These are phyloP conservation scores for Liopterus haemorrhoidalis DNA, from an alignment of 2,888 invertebrate genomes.

Conservation along the genomic window DNA sequence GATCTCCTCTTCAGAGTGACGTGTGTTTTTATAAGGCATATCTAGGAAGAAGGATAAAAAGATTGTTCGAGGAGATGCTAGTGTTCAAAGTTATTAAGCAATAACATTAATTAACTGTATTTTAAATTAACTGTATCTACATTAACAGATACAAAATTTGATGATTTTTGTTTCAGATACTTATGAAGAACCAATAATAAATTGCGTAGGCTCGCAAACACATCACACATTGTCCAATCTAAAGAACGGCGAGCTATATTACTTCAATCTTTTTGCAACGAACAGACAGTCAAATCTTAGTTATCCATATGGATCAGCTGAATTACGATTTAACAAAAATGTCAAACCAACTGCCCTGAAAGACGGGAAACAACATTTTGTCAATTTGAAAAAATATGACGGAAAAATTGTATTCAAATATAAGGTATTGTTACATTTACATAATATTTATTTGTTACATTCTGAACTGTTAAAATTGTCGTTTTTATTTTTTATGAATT, in stretches of 20 bases:
- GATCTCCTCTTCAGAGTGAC: too few species aligned
- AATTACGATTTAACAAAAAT: slow-evolving; percentile 41
- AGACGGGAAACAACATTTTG: slow-evolving; percentile 47
- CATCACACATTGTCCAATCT: slow-evolving; percentile 48
- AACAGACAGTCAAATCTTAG: slow-evolving; percentile 49
- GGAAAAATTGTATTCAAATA: slow-evolving; percentile 52
- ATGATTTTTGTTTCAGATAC: slow-evolving; percentile 1
- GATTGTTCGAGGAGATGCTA: too few species aligned
- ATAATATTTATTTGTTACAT: not conserved
- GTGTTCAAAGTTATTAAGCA: too few species aligned
- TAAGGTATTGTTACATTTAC: slow-evolving; percentile 47
- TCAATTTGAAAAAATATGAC: slow-evolving; percentile 49
- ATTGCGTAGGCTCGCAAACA: slow-evolving; percentile 49
- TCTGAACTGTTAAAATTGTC: too few species aligned
- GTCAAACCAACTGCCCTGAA: slow-evolving; percentile 43
- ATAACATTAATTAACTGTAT: too few species aligned
- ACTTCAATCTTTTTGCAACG: slow-evolving; percentile 52
- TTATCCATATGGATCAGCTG: slow-evolving; percentile 47
- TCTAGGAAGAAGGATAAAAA: too few species aligned
- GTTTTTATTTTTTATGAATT: too few species aligned
- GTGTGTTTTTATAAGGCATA: too few species aligned
- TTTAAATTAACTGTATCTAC: not conserved
- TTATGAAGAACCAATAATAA: slow-evolving; percentile 36
- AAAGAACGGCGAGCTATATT: slow-evolving; percentile 47
- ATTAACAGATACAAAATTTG: not conserved